These are phyloP conservation scores for Pipa parva DNA, from an alignment of 2,113 vertebrate genomes.

Conservation along the genomic window DNA sequence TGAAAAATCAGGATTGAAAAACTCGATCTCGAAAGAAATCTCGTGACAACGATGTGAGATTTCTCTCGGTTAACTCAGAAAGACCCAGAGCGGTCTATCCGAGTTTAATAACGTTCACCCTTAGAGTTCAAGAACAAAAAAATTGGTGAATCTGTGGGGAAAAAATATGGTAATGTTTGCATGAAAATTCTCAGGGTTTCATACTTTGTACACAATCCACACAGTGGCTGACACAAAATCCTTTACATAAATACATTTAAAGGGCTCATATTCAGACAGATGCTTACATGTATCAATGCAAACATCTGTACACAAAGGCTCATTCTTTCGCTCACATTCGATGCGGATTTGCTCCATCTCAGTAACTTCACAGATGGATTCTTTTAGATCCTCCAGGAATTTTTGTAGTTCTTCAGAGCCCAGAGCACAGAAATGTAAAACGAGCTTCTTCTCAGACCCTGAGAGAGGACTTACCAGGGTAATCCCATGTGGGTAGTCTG, in stretches of 20 bases:
- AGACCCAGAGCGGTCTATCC: too few species aligned
- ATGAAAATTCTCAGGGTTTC: neutral
- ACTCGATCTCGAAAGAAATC: too few species aligned
- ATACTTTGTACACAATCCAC: neutral
- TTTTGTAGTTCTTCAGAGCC: constrained; percentile 93
- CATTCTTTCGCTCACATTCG: constrained; percentile 80
- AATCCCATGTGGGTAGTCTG: constrained; percentile 96
- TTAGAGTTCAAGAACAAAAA: too few species aligned
- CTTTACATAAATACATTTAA: neutral
- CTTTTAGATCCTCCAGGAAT: constrained; percentile 94
- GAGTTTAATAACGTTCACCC: too few species aligned
- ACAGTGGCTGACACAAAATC: neutral
- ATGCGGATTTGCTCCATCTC: constrained; percentile 98
- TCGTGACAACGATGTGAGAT: too few species aligned
- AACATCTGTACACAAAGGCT: constrained; percentile 50
- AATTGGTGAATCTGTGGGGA: neutral
- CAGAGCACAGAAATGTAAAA: constrained; percentile 92
- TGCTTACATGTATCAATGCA: neutral
- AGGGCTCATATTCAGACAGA: too few species aligned
- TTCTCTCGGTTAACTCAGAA: too few species aligned
- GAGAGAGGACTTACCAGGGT: constrained; percentile 89
- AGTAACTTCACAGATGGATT: constrained; percentile 92
- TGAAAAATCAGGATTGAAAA: too few species aligned
- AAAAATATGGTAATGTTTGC: neutral
- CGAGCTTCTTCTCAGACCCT: constrained; percentile 94